A percentile compares a stretch with the other conserved stretches of the same genome.
Conservation (phyloP, 2,113 vertebrate genomes). For the Tychaedon coryphoeus region DNA sequence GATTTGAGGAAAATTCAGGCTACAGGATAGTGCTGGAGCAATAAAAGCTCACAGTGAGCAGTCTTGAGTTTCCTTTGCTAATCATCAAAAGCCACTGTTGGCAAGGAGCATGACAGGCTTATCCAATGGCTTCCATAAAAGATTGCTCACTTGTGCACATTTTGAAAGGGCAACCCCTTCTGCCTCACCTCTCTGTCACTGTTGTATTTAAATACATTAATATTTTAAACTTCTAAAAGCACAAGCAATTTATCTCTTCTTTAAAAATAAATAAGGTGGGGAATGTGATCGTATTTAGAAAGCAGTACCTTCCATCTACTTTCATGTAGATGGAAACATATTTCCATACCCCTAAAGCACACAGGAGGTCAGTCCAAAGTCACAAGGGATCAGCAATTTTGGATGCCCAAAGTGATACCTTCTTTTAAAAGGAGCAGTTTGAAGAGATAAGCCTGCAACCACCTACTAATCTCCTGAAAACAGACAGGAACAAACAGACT, state of each 20-base stretch:
- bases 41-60: not conserved
- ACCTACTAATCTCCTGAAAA: not conserved
- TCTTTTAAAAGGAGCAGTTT: not conserved
- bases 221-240: constrained; percentile 49
- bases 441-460: not conserved
- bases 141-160: not conserved
- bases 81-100: not conserved
- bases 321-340: not conserved
- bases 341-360: not conserved
- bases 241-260: constrained; percentile 30
- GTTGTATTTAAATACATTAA: constrained; percentile 32
- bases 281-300: not conserved
- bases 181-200: not conserved
- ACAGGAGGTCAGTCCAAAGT: not conserved
- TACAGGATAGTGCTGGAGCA: not conserved
- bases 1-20: not conserved
- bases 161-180: not conserved
- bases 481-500: not conserved
- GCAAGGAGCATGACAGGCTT: not conserved
- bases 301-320: not conserved
- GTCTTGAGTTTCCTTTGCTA: not conserved
- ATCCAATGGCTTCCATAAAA: not conserved
- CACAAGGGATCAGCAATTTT: not conserved
- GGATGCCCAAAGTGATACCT: not conserved
- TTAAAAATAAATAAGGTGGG: constrained; percentile 52